Evolutionary conservation across 1,140 invertebrate genomes (phyloP).

Genomic region (Bombus waltoni): DNA sequence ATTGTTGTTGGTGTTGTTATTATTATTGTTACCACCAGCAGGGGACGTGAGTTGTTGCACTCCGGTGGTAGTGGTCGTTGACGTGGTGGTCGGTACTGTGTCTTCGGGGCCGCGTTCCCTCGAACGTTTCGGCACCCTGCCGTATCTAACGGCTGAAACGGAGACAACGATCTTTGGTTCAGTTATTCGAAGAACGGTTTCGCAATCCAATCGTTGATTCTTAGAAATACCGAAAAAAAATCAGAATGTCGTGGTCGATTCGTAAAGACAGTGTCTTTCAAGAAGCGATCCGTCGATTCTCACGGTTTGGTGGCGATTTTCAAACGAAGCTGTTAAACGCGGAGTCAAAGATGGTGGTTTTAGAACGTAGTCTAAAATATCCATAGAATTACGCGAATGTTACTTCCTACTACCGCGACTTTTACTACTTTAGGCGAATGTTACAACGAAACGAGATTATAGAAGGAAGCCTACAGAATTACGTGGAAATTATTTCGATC

Average conservation of each 20-base stretch:
- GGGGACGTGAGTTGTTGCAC: conserved; percentile 72
- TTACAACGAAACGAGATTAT: not conserved
- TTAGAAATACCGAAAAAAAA: too few species aligned
- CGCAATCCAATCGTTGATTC: too few species aligned
- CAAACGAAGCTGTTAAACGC: not conserved
- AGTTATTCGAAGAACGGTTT: not conserved
- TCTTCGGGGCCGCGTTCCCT: conserved; percentile 89
- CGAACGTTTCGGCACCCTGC: conserved; percentile 96
- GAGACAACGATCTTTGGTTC: not conserved
- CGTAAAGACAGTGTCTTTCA: not conserved
- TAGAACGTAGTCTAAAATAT: too few species aligned
- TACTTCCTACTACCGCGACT: too few species aligned
- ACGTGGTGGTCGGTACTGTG: conserved; percentile 74
- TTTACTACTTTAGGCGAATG: too few species aligned
- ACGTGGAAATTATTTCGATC: not conserved
- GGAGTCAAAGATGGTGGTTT: too few species aligned
- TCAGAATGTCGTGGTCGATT: not conserved
- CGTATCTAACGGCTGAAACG: conserved; percentile 95
- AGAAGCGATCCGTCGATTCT: not conserved
- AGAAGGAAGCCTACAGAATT: not conserved
- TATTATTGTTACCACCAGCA: conserved; percentile 61
- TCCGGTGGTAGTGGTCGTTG: conserved; percentile 75
- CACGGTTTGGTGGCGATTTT: not conserved
- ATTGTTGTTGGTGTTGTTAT: conserved; percentile 67
- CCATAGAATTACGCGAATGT: too few species aligned